Evolutionary conservation across 2,888 invertebrate genomes (phyloP), one percentile per base, ranked within the genome.

Genomic region (Druceiella hillmani): DNA sequence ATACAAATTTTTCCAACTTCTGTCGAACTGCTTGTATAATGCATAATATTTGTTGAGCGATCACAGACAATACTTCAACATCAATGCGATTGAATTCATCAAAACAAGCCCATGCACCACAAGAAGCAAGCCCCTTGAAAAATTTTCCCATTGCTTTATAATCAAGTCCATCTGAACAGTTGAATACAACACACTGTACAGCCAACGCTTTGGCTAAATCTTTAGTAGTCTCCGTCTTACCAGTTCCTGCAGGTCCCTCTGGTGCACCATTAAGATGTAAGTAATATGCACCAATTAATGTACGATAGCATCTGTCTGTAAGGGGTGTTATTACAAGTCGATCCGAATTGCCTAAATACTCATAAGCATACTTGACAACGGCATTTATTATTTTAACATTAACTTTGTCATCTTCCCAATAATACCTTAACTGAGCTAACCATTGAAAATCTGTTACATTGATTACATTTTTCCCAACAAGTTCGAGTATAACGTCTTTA

Each of bases 151-250:
- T 87, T 15, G 87, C 85, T 53, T 87, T 83, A 56, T 87, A 88
- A 61, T 89, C 88, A 43, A 90, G 66, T 7, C 87, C 87, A 55
- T 87, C 88, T 0, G 89, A 89, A 57, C 89, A 90, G 60, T 88
- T 89, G 59, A 90, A 90, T 1, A 89, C 87, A 1, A 90, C 83
- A 57, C 89, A 89, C 55, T 91, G 91, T 2, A 93, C 89, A 1
- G 92, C 94, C 32, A 94, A 57, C 0, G 92, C 92, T 64, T 92
- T 90, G 3, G 91, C 91, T 46, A 94, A 69, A 67, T 94, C 93
- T 67, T 94, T 94, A 1, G 87, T 87, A 11, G 90, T 89, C 68
- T 91, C 91, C 0, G 90, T 91, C 67, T 91, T 91, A 1, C 91
- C 91, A 0, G 90, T 90, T 1, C 90, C 89, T 0, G 87, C 86